Conservation (phyloP, 1,140 invertebrate species). For the Listronotus oregonensis region DNA sequence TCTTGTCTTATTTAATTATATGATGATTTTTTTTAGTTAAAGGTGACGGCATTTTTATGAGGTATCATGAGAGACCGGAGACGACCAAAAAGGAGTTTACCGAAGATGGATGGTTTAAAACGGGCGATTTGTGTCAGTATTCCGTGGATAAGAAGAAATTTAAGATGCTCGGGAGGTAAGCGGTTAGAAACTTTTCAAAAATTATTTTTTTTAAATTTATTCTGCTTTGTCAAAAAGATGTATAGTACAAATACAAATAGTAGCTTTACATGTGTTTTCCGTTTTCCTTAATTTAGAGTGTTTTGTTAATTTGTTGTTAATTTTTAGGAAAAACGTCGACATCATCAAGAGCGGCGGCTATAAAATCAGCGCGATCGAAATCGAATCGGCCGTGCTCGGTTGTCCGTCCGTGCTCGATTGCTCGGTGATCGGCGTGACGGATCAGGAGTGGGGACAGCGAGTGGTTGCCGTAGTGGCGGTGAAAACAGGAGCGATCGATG, state of each 20-base stretch:
- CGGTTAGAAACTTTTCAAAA: no score
- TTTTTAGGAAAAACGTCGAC: constrained; percentile 82
- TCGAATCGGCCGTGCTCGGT: constrained; percentile 80
- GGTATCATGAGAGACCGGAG: constrained; percentile 79
- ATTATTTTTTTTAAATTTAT: no score
- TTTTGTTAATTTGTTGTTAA: no score
- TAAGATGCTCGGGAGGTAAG: constrained; percentile 72
- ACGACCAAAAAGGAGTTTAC: constrained; percentile 75
- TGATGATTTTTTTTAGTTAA: constrained; percentile 73
- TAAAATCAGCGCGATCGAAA: constrained; percentile 81
- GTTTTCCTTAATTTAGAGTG: no score
- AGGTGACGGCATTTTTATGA: constrained; percentile 76
- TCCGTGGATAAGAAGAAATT: constrained; percentile 67
- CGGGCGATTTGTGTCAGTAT: constrained; percentile 64
- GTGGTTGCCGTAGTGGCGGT: constrained; percentile 74
- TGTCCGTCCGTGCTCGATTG: constrained; percentile 78
- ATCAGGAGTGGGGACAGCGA: constrained; percentile 80
- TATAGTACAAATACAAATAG: no score
- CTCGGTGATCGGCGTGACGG: constrained; percentile 78
- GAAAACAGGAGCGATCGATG: constrained; percentile 45
- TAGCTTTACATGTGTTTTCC: no score
- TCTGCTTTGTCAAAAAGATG: no score
- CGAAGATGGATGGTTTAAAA: constrained; percentile 84
- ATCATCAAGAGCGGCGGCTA: constrained; percentile 91
- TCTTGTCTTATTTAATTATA: no score